Evolutionary conservation across 2,888 invertebrate species (phyloP).

Genomic region (Rotaria macrura): DNA sequence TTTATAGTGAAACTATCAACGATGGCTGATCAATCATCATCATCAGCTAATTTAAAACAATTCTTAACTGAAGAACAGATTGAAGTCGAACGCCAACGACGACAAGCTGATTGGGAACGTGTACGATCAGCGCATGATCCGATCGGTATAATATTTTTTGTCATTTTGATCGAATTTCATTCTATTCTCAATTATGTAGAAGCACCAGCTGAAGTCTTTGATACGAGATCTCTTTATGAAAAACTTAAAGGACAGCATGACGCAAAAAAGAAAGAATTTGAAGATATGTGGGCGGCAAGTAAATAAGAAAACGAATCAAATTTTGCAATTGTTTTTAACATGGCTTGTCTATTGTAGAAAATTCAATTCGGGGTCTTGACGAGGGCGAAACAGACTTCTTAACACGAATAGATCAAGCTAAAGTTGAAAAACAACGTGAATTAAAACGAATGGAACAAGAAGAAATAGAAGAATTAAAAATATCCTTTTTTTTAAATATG

Average conservation of each 20-base stretch:
- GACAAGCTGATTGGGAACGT: slow-evolving; percentile 34
- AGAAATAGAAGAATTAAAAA: slow-evolving; percentile 33
- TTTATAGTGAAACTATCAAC: background rate
- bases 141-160: background rate
- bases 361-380: slow-evolving; percentile 29
- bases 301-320: background rate
- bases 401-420: slow-evolving; percentile 20
- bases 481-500: slow-evolving; percentile 26
- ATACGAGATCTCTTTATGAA: slow-evolving; percentile 31
- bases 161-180: background rate
- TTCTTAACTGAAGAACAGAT: slow-evolving; percentile 31
- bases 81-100: slow-evolving; percentile 26
- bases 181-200: slow-evolving; percentile 16
- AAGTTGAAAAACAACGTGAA: slow-evolving; percentile 16
- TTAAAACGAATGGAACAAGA: slow-evolving; percentile 20
- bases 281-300: slow-evolving; percentile 29
- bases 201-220: slow-evolving; percentile 30
- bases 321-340: background rate
- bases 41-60: background rate
- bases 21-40: background rate
- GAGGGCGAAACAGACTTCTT: slow-evolving; percentile 26
- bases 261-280: slow-evolving; percentile 26
- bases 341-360: background rate
- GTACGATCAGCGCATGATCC: slow-evolving; percentile 28
- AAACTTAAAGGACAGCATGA: slow-evolving; percentile 27